Base-by-base conservation (phyloP, 2,797 vertebrate species). In the Takifugu rubripes region DNA sequence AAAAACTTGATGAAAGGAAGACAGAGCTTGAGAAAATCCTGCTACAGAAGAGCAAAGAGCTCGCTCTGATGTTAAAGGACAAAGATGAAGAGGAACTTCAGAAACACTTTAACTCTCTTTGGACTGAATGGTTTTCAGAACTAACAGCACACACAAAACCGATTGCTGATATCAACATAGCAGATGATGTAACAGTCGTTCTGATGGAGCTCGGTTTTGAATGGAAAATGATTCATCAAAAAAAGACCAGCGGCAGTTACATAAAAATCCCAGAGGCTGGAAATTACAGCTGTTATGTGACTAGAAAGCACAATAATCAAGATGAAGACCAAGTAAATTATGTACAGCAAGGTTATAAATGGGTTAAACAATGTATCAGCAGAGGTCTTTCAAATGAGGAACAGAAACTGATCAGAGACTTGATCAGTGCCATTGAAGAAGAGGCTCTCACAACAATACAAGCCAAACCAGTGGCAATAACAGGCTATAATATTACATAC, bases 21-120 rank as follows among this genome's bases (percentile, higher is more conserved):
- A 29, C 1, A 14, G 33, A 49, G 0, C 70, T 70, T 2, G 73
- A 78, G 49, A 2, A 16, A 9, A 54, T 70, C 0, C 16, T 81
- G 3, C 40, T 72, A 0, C 56, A 53, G 29, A 61, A 70, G 49
- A 81, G 75, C 6, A 15, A 74, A 74, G 59, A 80, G 9, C 63
- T 76, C 0, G 70, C 77, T 68, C 63, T 17, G 5, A 2, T 15
- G 15, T 45, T 78, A 48, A 74, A 53, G 49, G 54, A 47, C 14
- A 16, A 61, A 12, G 40, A 74, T 56, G 52, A 66, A 54, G 2
- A n/a, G 5, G 12, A 72, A 53, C 63, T 70, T 0, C 0, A 72
- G 40, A 50, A 21, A 0, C 49, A 72, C 5, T 80, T 83, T 0
- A 0, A 50, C 11, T 5, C 1, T 49, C 42, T 75, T n/a, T 80